Percentiles rank a stretch among this genome's conserved stretches.
phyloP scores from a whole-genome alignment of 1,140 invertebrate species.

The Polypedilum pembai region DNA sequence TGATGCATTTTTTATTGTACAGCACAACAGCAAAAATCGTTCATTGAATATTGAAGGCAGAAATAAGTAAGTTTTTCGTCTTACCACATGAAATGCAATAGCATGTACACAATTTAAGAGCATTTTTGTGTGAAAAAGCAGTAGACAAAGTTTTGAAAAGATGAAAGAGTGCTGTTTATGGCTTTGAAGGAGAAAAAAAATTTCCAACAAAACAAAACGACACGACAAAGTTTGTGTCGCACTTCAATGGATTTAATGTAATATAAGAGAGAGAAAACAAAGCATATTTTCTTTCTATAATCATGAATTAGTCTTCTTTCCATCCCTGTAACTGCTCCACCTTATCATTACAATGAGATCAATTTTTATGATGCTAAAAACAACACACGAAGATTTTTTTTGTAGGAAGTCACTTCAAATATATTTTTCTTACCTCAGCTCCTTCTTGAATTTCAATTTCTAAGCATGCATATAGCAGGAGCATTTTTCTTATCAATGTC shows the following conservation, averaged over 20 bases:
- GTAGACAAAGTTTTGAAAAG: not conserved
- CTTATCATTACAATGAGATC: not conserved
- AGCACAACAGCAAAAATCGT: too few species aligned
- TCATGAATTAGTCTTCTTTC: not conserved
- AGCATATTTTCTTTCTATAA: not conserved
- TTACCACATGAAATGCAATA: not conserved
- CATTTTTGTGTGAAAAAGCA: not conserved
- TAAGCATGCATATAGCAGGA: not conserved
- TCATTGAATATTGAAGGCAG: too few species aligned
- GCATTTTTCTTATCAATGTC: not conserved
- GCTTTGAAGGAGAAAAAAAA: not conserved
- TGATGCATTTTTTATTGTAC: too few species aligned
- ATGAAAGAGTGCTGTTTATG: not conserved
- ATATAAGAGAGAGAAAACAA: not conserved
- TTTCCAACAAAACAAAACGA: not conserved
- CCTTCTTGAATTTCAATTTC: not conserved
- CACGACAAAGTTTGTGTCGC: not conserved
- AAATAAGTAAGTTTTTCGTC: not conserved
- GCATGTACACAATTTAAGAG: not conserved
- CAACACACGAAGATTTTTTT: not conserved
- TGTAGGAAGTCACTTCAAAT: not conserved
- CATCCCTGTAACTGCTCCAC: not conserved
- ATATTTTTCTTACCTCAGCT: not conserved
- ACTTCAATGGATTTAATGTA: not conserved
- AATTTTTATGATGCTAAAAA: not conserved